Percentiles rank a stretch among this genome's conserved stretches.
These are phyloP conservation scores for Volucella bombylans DNA, from an alignment of 2,888 invertebrate genomes.

Conservation along the genomic window DNA sequence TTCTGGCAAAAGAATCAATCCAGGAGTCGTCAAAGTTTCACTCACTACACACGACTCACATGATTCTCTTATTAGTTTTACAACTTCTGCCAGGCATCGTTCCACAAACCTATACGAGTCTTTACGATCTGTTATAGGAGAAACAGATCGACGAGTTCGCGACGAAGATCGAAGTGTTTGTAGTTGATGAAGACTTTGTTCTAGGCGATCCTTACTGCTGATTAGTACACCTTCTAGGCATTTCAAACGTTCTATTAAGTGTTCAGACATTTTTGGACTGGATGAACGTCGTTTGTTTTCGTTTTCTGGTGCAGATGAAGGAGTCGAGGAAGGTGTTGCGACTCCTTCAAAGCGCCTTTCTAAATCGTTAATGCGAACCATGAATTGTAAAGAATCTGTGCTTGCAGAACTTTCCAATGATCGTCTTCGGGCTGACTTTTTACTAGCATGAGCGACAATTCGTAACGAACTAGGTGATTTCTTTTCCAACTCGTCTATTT, in stretches of 20 bases:
- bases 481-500: constrained; percentile 87
- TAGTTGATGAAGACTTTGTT: constrained; percentile 87
- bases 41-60: constrained; percentile 85
- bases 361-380: constrained; percentile 89
- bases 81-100: constrained; percentile 86
- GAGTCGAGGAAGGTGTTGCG: constrained; percentile 72
- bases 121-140: constrained; percentile 86
- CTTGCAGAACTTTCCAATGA: constrained; percentile 90
- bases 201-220: constrained; percentile 86
- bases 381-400: constrained; percentile 90
- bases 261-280: constrained; percentile 83
- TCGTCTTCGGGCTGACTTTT: constrained; percentile 83
- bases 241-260: constrained; percentile 85
- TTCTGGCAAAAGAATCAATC: constrained; percentile 83
- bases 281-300: constrained; percentile 75
- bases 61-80: constrained; percentile 85
- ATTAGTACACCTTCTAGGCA: constrained; percentile 86
- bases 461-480: constrained; percentile 48
- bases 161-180: constrained; percentile 85
- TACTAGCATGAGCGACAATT: constrained; percentile 72
- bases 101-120: constrained; percentile 86
- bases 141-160: constrained; percentile 86
- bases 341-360: constrained; percentile 90
- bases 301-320: constrained; percentile 74
- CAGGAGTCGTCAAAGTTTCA: constrained; percentile 72